Evolutionary conservation across 2,797 vertebrate genomes (phyloP).

Genomic region (Hippocampus kuda): DNA sequence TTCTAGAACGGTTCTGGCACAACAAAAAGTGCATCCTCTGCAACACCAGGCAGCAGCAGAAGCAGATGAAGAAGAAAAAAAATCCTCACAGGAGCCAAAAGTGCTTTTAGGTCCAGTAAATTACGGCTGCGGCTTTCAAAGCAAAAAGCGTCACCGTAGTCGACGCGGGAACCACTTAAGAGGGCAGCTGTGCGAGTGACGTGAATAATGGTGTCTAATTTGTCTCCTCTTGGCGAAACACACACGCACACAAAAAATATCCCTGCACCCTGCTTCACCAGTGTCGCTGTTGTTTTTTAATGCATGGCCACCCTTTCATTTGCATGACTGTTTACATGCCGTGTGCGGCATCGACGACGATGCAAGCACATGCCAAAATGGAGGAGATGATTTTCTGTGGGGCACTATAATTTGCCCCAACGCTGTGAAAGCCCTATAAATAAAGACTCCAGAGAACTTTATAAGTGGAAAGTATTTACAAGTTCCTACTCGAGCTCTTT

Average conservation of each 20-base stretch:
- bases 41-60: slow-evolving; percentile 22
- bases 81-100: slow-evolving; percentile 40
- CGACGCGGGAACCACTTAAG: slow-evolving; percentile 70
- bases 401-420: slow-evolving; percentile 53
- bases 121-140: slow-evolving; percentile 67
- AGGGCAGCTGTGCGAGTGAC: slow-evolving; percentile 67
- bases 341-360: neutral
- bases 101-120: slow-evolving; percentile 59
- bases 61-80: slow-evolving; percentile 28
- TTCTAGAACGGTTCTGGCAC: neutral
- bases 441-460: slow-evolving; percentile 54
- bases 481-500: slow-evolving; percentile 15
- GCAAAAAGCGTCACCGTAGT: slow-evolving; percentile 70
- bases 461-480: slow-evolving; percentile 62
- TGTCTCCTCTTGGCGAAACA: slow-evolving; percentile 71
- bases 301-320: slow-evolving; percentile 5
- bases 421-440: slow-evolving; percentile 56
- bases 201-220: slow-evolving; percentile 71
- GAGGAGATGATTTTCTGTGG: slow-evolving; percentile 43
- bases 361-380: slow-evolving; percentile 1
- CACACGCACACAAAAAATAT: neutral
- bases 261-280: neutral
- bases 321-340: neutral
- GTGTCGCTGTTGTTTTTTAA: slow-evolving; percentile 8
- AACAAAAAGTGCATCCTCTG: slow-evolving; percentile 9